Conservation (phyloP, 2,113 vertebrate species). For the Amia ocellicauda region DNA sequence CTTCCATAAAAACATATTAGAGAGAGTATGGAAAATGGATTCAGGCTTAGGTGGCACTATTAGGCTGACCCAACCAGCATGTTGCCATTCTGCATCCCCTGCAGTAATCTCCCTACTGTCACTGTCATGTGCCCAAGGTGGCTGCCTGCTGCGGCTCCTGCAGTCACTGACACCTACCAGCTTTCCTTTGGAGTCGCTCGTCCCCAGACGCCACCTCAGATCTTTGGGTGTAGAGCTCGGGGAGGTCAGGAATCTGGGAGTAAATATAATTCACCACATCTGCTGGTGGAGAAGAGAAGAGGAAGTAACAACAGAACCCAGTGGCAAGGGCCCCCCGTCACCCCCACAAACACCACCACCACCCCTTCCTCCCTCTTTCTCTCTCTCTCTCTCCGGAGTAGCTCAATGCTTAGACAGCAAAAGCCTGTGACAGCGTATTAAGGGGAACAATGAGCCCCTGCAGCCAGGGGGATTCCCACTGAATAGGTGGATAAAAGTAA, state of each 20-base stretch:
- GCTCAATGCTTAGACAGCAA: slow-evolving; percentile 71
- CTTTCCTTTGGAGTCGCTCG: slow-evolving; percentile 62
- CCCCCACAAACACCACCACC: neutral
- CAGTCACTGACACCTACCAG: slow-evolving; percentile 69
- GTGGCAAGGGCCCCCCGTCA: slow-evolving; percentile 32
- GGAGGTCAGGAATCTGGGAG: slow-evolving; percentile 71
- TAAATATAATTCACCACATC: slow-evolving; percentile 77
- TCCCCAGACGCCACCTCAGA: slow-evolving; percentile 59
- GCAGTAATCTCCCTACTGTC: too few relatives aligned
- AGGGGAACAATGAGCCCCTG: slow-evolving; percentile 56
- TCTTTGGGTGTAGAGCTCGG: slow-evolving; percentile 65
- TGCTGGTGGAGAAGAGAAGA: slow-evolving; percentile 64
- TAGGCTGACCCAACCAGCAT: too few relatives aligned
- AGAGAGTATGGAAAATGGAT: too few relatives aligned
- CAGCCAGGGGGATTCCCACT: slow-evolving; percentile 45
- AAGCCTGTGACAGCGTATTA: slow-evolving; percentile 48
- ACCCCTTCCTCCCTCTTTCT: slow-evolving; percentile 10
- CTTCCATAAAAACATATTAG: too few relatives aligned
- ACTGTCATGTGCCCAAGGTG: too few relatives aligned
- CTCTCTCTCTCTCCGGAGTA: slow-evolving; percentile 11
- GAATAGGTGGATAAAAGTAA: slow-evolving; percentile 62
- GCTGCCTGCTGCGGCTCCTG: slow-evolving; percentile 13
- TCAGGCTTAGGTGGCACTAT: too few relatives aligned
- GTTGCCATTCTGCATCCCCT: too few relatives aligned
- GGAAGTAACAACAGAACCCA: slow-evolving; percentile 62